Evolutionary conservation across 2,797 vertebrate genomes (phyloP), one percentile per base, ranked within the genome.

Genomic region (Pogoniulus pusillus): DNA sequence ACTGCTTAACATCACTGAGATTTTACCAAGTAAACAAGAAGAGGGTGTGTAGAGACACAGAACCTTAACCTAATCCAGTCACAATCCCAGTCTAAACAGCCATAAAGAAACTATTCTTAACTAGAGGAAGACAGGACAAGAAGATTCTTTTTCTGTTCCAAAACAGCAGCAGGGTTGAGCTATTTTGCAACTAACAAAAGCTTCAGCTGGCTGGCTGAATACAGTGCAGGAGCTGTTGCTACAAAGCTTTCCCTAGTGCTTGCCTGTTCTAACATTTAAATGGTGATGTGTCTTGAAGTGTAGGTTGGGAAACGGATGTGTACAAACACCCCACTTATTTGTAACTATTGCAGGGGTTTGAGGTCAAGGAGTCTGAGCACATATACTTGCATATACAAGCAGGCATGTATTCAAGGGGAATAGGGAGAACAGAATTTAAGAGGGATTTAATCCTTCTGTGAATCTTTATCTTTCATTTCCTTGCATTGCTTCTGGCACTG

Each of bases 381-480:
- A 16, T 8, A 8, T 18, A 22, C 54, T 80, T 20, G 5, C 39
- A 12, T 34, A 8, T 27, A 7, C 3, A 60, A 84, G 9, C 27
- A 54, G 58, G 26, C 53, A 27, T 16, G 27, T 54, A 35, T 79
- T 93, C 47, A 26, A 39, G 20, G 53, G 55, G 26, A 88, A 57
- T 2, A 54, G 79, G 37, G 13, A 62, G 32, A 87, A 16, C 24
- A 32, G 54, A 77, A 54, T 65, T 87, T 18, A 65, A 85, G 62
- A 62, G 23, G 76, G 34, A 74, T 91, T 87, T 72, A 91, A 85
- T 92, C 65, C 37, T 80, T 59, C 65, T 16, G 10, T 54, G 80
- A 68, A 58, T 84, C 69, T 69, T 90, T 80, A 62, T 72, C 76
- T 81, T 82, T 81, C 29, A 60, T 71, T 90, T 76, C 70, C 87